These are phyloP conservation scores for Dipodomys ordii DNA, from an alignment of 2,113 vertebrate genomes.

Conservation along the genomic window DNA sequence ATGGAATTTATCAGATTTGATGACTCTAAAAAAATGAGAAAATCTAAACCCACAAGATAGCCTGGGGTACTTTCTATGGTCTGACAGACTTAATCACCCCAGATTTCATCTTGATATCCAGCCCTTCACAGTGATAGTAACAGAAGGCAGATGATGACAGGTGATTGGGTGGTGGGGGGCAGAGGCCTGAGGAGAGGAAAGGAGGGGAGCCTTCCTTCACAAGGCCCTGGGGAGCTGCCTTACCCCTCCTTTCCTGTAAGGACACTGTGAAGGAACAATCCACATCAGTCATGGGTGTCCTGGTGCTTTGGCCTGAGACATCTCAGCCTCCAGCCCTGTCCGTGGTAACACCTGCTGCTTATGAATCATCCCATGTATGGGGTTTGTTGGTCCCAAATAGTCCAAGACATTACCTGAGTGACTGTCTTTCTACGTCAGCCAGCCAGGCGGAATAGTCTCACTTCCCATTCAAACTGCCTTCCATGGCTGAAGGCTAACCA, in stretches of 20 bases:
- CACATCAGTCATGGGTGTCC: background rate
- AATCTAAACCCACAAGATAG: slow-evolving; percentile 19
- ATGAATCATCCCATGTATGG: background rate
- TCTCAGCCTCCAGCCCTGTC: background rate
- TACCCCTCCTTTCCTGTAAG: background rate
- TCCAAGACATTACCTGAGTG: background rate
- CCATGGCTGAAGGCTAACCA: background rate
- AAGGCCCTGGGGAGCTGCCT: background rate
- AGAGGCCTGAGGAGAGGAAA: background rate
- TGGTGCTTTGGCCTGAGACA: background rate
- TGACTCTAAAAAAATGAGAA: slow-evolving; percentile 40
- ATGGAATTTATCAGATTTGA: slow-evolving; percentile 38
- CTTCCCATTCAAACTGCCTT: slow-evolving; percentile 41
- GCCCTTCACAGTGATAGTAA: background rate
- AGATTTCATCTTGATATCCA: background rate
- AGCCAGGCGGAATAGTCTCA: slow-evolving; percentile 4
- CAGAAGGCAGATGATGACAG: background rate
- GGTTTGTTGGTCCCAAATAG: background rate
- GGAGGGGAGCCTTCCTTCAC: background rate
- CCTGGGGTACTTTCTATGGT: background rate
- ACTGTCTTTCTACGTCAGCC: background rate
- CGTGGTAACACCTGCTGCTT: background rate
- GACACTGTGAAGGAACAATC: background rate
- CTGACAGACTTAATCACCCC: background rate
- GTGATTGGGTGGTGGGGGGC: no score